phyloP scores from a whole-genome alignment of 2,888 invertebrate genomes.

The Clanis bilineata region DNA sequence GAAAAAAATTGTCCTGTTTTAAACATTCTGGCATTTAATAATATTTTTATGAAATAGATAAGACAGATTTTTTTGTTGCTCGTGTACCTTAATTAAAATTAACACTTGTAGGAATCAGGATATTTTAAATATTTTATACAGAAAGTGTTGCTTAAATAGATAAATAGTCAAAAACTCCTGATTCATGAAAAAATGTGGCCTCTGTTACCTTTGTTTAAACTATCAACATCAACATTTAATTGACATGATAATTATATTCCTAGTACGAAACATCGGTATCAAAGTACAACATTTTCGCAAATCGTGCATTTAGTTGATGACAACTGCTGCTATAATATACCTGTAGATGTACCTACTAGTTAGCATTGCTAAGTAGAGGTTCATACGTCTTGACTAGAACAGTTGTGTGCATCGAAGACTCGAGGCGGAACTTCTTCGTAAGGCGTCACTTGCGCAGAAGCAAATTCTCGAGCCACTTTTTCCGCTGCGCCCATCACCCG shows the following conservation, averaged over 20 bases:
- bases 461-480: constrained; percentile 87
- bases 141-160: too few species aligned
- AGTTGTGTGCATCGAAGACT: constrained; percentile 83
- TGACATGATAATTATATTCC: not conserved
- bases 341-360: not conserved
- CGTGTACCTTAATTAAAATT: too few species aligned
- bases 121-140: too few species aligned
- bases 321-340: constrained; percentile 16
- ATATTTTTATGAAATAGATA: too few species aligned
- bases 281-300: too few species aligned
- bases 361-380: constrained; percentile 2
- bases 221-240: not conserved
- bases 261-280: too few species aligned
- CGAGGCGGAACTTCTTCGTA: constrained; percentile 87
- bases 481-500: constrained; percentile 88
- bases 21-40: too few species aligned
- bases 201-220: not conserved
- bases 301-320: too few species aligned
- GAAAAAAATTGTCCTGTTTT: too few species aligned
- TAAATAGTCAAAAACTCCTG: too few species aligned
- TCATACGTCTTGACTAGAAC: constrained; percentile 83
- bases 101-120: too few species aligned
- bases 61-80: too few species aligned
- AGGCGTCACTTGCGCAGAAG: constrained; percentile 86
- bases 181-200: not conserved